Evolutionary conservation across 2,113 vertebrate species (phyloP).

Genomic region (Hippocampus zosterae): DNA sequence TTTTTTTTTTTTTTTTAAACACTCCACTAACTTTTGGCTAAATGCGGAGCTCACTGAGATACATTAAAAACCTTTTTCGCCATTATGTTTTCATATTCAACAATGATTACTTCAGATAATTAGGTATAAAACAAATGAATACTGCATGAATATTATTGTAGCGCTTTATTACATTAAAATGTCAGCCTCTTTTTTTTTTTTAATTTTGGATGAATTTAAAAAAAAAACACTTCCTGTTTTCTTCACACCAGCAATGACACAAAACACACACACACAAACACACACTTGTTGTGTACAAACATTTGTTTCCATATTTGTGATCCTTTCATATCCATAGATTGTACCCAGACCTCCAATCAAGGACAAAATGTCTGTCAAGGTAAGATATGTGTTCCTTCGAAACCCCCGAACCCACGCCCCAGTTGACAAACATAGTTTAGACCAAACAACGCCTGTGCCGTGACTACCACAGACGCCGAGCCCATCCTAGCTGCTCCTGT

Average conservation of each 20-base stretch:
- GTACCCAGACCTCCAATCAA: conserved; percentile 71
- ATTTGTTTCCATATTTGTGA: conserved; percentile 61
- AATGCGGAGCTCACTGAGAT: too few species aligned
- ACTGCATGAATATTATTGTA: background rate
- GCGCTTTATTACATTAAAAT: background rate
- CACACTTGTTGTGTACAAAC: conserved; percentile 27
- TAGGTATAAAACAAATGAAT: background rate
- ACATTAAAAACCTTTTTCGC: background rate
- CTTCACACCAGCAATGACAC: too few species aligned
- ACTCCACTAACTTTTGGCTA: too few species aligned
- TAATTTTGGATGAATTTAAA: background rate
- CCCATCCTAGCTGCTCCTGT: conserved; percentile 4
- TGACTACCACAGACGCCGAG: conserved; percentile 24
- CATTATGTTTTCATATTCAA: background rate
- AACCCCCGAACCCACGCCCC: background rate
- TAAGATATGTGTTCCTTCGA: conserved; percentile 49
- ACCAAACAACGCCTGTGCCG: conserved; percentile 42
- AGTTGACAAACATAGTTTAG: background rate
- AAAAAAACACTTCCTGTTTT: too few species aligned
- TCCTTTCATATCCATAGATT: conserved; percentile 74
- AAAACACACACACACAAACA: background rate
- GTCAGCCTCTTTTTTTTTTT: background rate
- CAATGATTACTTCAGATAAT: background rate
- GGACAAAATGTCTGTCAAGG: conserved; percentile 71
- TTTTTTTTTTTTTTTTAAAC: too few species aligned